Evolutionary conservation across 2,888 invertebrate genomes (phyloP), one percentile per base, ranked within the genome.

Genomic region (Pammene aurita): DNA sequence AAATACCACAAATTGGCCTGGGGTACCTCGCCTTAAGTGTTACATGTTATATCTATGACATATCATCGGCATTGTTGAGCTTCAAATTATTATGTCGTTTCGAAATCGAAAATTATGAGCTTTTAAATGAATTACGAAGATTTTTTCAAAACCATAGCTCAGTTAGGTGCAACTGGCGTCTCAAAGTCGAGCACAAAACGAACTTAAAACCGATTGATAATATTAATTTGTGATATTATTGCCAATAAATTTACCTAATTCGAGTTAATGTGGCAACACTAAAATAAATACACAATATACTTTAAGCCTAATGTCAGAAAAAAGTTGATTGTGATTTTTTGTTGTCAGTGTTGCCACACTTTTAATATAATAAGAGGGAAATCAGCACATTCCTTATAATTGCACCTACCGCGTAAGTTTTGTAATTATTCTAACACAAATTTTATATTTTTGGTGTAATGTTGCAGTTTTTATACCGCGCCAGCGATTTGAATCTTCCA

Each of bases 1-100:
- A 52, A 11, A 52, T 26, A 52, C 18, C 52, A 52, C 11, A 52
- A 18, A 50, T 26, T 50, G 38, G 7, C 9, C 38, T 38, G 38
- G 38, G 38, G 1, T 38, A 38, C 38, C 38, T 38, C 26, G n/a
- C 34, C 52, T 54, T 54, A 52, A n/a, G 26, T 63, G 68, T 68
- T 67, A 57, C 73, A 80, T 84, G 58, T 79, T 83, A 79, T 88
- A 88, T 84, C 82, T 84, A 80, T 82, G 72, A 92, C 91, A 90
- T 91, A 91, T 90, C 90, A 91, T 89, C 86, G 74, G 85, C 88
- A 85, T 90, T 89, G 89, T 90, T 90, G 87, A 82, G 88, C 89
- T 90, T 89, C 84, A 82, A 81, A 84, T 82, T 77, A 82, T 79
- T 84, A 26, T 26, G 79, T 84, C 81, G 79, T 86, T 84, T 84